These are phyloP conservation scores for Aphidius colemani DNA, from an alignment of 2,888 invertebrate species.

Conservation along the genomic window DNA sequence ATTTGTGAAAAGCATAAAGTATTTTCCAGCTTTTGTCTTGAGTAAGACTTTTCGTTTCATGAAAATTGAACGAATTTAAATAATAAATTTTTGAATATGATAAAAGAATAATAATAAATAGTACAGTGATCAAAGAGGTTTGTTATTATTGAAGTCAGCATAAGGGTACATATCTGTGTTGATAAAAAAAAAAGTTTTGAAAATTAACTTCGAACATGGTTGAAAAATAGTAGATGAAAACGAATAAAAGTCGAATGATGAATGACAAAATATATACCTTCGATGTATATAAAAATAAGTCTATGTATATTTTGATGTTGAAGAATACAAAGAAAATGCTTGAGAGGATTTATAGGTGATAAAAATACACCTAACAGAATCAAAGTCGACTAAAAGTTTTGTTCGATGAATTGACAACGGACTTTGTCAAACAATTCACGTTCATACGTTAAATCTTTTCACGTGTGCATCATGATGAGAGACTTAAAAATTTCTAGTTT, in stretches of 20 bases:
- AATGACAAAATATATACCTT: conserved; percentile 25
- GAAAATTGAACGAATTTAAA: conserved; percentile 9
- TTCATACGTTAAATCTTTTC: no score
- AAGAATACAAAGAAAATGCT: conserved; percentile 13
- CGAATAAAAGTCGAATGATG: no score
- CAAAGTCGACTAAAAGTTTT: conserved; percentile 29
- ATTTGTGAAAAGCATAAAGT: no score
- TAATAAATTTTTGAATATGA: not conserved
- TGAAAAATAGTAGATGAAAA: conserved; percentile 10
- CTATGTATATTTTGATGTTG: conserved; percentile 1
- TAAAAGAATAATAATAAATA: not conserved
- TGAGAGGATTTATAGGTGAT: conserved; percentile 8
- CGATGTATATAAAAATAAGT: conserved; percentile 9
- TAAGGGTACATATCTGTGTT: conserved; percentile 13
- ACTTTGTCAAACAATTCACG: conserved; percentile 35
- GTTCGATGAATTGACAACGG: conserved; percentile 20
- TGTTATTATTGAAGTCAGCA: conserved; percentile 23
- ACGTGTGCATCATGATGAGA: conserved; percentile 19
- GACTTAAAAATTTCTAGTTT: conserved; percentile 7
- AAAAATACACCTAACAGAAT: conserved; percentile 12
- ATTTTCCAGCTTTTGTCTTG: no score
- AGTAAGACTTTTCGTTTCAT: no score
- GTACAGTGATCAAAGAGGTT: conserved; percentile 26
- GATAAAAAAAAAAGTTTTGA: conserved; percentile 34
- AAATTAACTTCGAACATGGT: conserved; percentile 38